Base-by-base conservation (phyloP, 2,113 vertebrate species). In the Hippocampus zosterae region DNA sequence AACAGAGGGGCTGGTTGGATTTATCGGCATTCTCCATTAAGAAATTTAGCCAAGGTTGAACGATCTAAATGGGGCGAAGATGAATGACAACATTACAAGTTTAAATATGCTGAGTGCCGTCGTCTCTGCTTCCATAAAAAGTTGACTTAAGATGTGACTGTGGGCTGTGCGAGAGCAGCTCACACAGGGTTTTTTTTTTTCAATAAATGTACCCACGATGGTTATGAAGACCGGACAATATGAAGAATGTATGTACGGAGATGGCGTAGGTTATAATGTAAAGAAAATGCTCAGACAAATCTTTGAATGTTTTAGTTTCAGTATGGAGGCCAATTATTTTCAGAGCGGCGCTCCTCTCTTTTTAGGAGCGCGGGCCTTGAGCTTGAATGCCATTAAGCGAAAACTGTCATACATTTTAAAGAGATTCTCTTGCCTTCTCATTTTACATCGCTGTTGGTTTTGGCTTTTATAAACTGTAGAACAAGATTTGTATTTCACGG, bases 321-420 rank as follows among this genome's bases (percentile, higher is more conserved):
- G 76, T 86, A 78, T 61, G 74, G 74, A 85, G 77, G 65, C 78
- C 80, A 85, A 79, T 87, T 86, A 86, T 78, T 79, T 71, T 84
- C 71, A 79, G 81, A 80, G 84, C 77, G 78, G 70, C 68, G 62
- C 72, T 72, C 66, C 33, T 33, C 63, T 71, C 70, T 40, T 75
- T 84, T 80, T 75, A 63, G 8, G 62, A 76, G 75, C 71, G 13
- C 64, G 67, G 46, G 70, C 76, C 81, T 75, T 75, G 50, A 88
- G 75, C 80, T 57, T 77, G 74, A 78, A 83, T 82, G 65, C 21
- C 55, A 77, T 82, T 80, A 80, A 76, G 40, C 46, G 27, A 8
- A 78, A 69, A 80, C 64, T 76, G 73, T 44, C 61, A 81, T 73
- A 59, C 25, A 19, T 69, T 70, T 76, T 29, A 69, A 69, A 63